phyloP scores from a whole-genome alignment of 2,888 invertebrate species.

The Pedicia rivosa region DNA sequence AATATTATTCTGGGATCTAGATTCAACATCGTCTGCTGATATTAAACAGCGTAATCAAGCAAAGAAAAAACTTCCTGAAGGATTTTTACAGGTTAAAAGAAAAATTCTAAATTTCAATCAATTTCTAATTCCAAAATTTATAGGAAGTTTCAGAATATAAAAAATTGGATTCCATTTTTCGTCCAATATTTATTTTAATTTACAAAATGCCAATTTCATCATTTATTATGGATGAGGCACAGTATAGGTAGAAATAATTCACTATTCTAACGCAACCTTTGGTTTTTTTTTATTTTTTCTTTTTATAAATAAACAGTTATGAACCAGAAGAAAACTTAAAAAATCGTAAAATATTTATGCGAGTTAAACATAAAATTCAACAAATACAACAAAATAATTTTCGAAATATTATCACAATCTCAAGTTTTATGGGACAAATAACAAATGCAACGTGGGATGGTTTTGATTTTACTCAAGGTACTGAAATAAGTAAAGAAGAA shows the following conservation, averaged over 20 bases:
- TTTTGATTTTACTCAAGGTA: slow-evolving; percentile 42
- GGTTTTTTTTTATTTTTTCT: no score
- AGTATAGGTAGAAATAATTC: no score
- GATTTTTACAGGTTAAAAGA: slow-evolving; percentile 41
- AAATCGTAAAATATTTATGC: slow-evolving; percentile 2
- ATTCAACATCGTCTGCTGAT: slow-evolving; percentile 18
- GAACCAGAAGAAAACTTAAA: not conserved
- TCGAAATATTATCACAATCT: slow-evolving; percentile 22
- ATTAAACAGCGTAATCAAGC: slow-evolving; percentile 7
- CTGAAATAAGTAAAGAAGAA: slow-evolving; percentile 40
- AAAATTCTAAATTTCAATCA: slow-evolving; percentile 41
- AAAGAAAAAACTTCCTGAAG: slow-evolving; percentile 35
- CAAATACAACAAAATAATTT: slow-evolving; percentile 6
- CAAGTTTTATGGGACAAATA: slow-evolving; percentile 33
- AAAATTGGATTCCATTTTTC: slow-evolving; percentile 40
- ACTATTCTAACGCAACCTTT: no score
- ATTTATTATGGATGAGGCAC: not conserved
- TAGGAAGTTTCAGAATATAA: slow-evolving; percentile 43
- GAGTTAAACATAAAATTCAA: slow-evolving; percentile 13
- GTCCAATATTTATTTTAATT: slow-evolving; percentile 40
- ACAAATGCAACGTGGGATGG: slow-evolving; percentile 46
- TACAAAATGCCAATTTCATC: not conserved
- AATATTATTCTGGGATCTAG: slow-evolving; percentile 55
- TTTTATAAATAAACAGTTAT: not conserved
- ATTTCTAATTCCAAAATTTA: slow-evolving; percentile 44